Percentiles rank a stretch among this genome's conserved stretches.
Evolutionary conservation across 2,797 vertebrate species (phyloP).

Genomic region (Gorsachius magnificus): DNA sequence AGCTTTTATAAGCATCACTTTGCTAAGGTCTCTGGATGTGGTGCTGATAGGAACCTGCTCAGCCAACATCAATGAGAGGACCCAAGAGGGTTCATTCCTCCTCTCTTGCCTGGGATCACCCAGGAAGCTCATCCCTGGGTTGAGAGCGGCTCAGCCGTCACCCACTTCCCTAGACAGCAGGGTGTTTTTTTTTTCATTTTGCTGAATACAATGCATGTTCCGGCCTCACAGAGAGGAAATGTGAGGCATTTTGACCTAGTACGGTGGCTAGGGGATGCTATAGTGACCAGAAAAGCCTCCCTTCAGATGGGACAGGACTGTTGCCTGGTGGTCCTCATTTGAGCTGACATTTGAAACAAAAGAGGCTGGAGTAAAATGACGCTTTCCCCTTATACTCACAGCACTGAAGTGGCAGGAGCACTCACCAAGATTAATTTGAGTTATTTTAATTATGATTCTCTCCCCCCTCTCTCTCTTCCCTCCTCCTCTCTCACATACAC

Average conservation of each 20-base stretch:
- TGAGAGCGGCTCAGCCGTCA: neutral
- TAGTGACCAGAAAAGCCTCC: neutral
- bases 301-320: neutral
- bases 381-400: neutral
- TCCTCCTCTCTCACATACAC: neutral
- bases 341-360: neutral
- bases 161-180: neutral
- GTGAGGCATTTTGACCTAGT: neutral
- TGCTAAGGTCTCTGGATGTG: neutral
- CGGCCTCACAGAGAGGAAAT: neutral
- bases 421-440: conserved; percentile 56
- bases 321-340: neutral
- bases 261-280: neutral
- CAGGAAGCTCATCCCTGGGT: neutral
- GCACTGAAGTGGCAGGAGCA: conserved; percentile 36
- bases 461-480: neutral
- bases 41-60: neutral
- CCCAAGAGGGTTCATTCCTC: neutral
- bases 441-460: conserved; percentile 67
- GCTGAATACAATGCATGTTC: neutral
- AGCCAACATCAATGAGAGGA: neutral
- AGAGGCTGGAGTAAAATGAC: neutral
- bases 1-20: neutral
- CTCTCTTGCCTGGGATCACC: fast-evolving
- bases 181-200: neutral